Percentiles rank a stretch among this genome's conserved stretches.
These are phyloP conservation scores for Aphaenogaster rudis DNA, from an alignment of 1,140 invertebrate species.

Conservation along the genomic window DNA sequence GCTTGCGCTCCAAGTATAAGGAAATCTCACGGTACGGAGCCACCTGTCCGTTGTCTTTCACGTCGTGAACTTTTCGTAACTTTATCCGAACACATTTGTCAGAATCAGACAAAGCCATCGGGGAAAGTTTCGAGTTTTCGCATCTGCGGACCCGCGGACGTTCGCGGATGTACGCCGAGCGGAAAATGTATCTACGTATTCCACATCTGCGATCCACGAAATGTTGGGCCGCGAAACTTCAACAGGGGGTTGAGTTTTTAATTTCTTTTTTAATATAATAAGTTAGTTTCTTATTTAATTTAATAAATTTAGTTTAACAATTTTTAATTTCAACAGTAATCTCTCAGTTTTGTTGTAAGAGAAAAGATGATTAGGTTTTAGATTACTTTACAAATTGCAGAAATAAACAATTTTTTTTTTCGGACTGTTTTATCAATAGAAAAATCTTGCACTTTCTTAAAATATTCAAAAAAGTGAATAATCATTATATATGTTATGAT, in stretches of 20 bases:
- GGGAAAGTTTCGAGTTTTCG: not conserved
- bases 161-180: not conserved
- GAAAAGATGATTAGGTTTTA: not conserved
- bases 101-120: not conserved
- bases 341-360: not conserved
- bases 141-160: not conserved
- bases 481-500: not conserved
- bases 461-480: not conserved
- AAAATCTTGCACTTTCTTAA: not conserved
- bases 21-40: constrained; percentile 68
- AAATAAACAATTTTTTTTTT: not conserved
- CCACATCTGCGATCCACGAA: not conserved
- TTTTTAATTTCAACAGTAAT: constrained; percentile 1
- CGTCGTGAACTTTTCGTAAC: constrained; percentile 14
- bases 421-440: not conserved
- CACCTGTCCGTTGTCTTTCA: constrained; percentile 64
- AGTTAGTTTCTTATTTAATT: not conserved
- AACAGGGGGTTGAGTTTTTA: not conserved
- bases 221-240: not conserved
- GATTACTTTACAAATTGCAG: not conserved
- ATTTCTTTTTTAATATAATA: not conserved
- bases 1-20: constrained; percentile 6
- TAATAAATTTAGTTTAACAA: not conserved
- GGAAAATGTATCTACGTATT: constrained; percentile 7
- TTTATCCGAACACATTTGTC: constrained; percentile 22